Evolutionary conservation across 1,140 invertebrate species (phyloP).

Genomic region (Coelopa frigida): DNA sequence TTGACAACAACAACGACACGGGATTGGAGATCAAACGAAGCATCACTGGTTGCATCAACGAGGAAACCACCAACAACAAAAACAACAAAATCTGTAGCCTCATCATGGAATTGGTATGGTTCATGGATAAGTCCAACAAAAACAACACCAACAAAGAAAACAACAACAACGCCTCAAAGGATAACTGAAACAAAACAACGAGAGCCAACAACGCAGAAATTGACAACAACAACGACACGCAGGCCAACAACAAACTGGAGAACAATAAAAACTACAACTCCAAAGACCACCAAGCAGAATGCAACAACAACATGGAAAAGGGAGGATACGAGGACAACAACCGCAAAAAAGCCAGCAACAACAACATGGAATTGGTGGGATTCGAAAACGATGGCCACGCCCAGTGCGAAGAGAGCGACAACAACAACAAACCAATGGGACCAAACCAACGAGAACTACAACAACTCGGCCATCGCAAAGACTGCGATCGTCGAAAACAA

Average conservation of each 20-base stretch:
- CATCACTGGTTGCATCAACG: not conserved
- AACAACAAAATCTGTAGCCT: no score
- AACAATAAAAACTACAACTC: not conserved
- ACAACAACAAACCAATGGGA: not conserved
- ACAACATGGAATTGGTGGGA: not conserved
- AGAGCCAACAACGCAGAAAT: no score
- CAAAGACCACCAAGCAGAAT: not conserved
- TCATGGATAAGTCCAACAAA: no score
- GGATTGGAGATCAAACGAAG: not conserved
- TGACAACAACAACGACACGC: not conserved
- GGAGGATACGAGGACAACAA: not conserved
- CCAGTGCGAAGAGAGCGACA: not conserved
- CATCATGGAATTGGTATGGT: no score
- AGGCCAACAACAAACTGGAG: not conserved
- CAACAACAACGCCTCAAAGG: not conserved
- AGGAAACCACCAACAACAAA: no score
- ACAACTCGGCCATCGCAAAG: not conserved
- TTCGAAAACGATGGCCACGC: conserved; percentile 1
- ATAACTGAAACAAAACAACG: not conserved
- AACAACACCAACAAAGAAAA: conserved; percentile 7
- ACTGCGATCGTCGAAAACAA: not conserved
- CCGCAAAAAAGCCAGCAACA: not conserved
- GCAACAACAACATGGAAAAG: not conserved
- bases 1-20: no score
- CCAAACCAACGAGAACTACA: not conserved